phyloP scores from a whole-genome alignment of 2,888 invertebrate species.

The Neoitamus cyanurus region DNA sequence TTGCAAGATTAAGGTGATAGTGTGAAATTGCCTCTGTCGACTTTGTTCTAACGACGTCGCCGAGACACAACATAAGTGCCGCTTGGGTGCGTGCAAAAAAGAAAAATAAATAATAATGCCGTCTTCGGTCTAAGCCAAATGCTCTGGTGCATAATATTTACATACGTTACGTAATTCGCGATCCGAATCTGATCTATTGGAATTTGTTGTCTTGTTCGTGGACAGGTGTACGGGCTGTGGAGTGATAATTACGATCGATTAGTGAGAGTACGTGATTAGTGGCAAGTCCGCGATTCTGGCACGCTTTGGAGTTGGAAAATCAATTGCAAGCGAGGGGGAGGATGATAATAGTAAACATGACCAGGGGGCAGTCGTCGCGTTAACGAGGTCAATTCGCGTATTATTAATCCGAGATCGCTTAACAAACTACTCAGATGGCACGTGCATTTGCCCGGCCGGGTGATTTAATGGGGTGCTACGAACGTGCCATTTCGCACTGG shows the following conservation, averaged over 20 bases:
- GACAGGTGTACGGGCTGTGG: neutral
- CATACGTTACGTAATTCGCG: conserved; percentile 15
- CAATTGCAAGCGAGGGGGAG: conserved; percentile 8
- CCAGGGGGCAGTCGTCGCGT: neutral
- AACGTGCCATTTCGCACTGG: neutral
- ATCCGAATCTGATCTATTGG: neutral
- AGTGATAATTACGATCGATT: neutral
- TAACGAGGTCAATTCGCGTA: conserved; percentile 16
- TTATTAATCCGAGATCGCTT: neutral
- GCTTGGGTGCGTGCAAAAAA: neutral
- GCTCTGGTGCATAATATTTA: conserved; percentile 5
- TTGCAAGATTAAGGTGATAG: neutral
- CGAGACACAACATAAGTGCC: neutral
- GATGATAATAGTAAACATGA: neutral
- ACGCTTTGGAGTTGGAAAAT: neutral
- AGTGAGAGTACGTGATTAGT: conserved; percentile 37
- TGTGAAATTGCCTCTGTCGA: neutral
- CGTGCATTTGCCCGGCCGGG: neutral
- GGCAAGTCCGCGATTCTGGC: neutral
- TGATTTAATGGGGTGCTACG: neutral
- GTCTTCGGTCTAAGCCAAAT: too few relatives aligned
- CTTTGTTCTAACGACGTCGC: neutral
- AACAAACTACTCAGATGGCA: neutral
- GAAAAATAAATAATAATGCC: neutral
- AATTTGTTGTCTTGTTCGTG: neutral